These are phyloP conservation scores for Pogoniulus pusillus DNA, from an alignment of 2,797 vertebrate genomes.

Conservation along the genomic window DNA sequence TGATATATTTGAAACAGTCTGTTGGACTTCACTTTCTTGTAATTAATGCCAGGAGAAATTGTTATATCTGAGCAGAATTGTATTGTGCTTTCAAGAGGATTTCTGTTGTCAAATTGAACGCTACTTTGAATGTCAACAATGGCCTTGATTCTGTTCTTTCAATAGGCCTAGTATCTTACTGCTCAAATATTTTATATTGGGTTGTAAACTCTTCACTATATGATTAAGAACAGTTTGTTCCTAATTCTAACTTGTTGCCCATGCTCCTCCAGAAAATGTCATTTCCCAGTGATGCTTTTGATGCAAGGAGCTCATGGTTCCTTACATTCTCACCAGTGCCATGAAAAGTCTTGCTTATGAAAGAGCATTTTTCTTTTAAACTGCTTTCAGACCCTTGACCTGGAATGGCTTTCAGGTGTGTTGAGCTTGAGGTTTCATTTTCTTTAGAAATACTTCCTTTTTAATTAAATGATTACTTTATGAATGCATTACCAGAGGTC, in stretches of 20 bases:
- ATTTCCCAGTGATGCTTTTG: not conserved
- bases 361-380: not conserved
- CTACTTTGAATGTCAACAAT: not conserved
- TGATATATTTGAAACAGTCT: not conserved
- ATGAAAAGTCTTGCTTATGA: not conserved
- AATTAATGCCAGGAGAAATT: not conserved
- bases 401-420: not conserved
- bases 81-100: not conserved
- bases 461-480: not conserved
- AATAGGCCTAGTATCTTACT: not conserved
- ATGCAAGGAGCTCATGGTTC: not conserved
- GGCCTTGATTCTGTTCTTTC: not conserved
- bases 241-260: not conserved
- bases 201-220: not conserved
- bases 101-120: not conserved
- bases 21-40: not conserved
- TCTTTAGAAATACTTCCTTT: not conserved
- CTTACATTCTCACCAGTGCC: not conserved
- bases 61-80: not conserved
- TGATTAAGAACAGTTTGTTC: not conserved
- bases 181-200: not conserved
- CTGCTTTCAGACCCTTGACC: not conserved
- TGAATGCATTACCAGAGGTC: not conserved
- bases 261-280: not conserved
- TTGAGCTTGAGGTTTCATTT: not conserved